Conservation (phyloP, 53 echinoderm and acorn worm genomes). For the Crossaster papposus region DNA sequence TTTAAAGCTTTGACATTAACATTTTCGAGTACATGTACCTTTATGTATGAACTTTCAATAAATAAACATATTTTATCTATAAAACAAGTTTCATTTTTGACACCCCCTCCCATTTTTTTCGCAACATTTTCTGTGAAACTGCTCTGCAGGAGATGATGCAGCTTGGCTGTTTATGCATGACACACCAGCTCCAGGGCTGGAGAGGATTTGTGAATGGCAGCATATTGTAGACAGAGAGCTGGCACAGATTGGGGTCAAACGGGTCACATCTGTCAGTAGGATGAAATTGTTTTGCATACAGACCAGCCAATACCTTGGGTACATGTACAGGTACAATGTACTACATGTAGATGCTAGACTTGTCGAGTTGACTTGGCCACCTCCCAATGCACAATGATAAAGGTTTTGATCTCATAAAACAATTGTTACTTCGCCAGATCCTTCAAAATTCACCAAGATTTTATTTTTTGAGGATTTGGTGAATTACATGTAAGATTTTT, state of each 20-base stretch:
- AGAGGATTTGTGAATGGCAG: slow-evolving; percentile 22
- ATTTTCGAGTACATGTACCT: too few relatives aligned
- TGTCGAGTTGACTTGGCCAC: neutral
- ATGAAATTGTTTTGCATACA: slow-evolving; percentile 4
- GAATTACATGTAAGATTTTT: too few relatives aligned
- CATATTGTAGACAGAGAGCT: neutral
- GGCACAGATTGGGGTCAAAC: slow-evolving; percentile 25
- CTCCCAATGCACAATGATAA: neutral
- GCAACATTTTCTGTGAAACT: too few relatives aligned
- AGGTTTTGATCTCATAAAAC: neutral
- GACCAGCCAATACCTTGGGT: neutral
- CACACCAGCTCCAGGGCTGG: neutral
- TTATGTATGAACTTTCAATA: too few relatives aligned
- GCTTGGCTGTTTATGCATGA: slow-evolving; percentile 13
- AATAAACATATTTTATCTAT: too few relatives aligned
- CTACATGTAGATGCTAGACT: too few relatives aligned
- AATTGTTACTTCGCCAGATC: neutral
- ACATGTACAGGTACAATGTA: neutral
- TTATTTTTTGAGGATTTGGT: too few relatives aligned
- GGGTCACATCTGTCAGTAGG: slow-evolving; percentile 6
- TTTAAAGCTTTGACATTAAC: too few relatives aligned
- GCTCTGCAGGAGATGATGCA: too few relatives aligned
- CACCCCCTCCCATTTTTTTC: too few relatives aligned
- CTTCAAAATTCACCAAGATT: too few relatives aligned
- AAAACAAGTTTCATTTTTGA: too few relatives aligned